Percentiles rank a stretch among this genome's conserved stretches.
These are phyloP conservation scores for Pterostichus madidus DNA, from an alignment of 2,888 invertebrate species.

Conservation along the genomic window DNA sequence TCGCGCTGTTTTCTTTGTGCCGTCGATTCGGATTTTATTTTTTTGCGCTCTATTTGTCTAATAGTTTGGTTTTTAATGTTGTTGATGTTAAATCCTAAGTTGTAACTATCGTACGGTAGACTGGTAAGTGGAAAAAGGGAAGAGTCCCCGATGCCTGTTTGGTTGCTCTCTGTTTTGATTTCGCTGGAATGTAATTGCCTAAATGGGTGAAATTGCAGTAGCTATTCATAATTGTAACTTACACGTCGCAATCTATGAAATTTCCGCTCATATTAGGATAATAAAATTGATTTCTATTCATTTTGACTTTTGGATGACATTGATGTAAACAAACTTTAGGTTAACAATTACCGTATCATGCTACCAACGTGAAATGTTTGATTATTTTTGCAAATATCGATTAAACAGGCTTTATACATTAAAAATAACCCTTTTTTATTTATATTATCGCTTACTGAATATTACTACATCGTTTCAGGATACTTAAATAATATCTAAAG, in stretches of 20 bases:
- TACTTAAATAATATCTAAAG: neutral
- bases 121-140: constrained; percentile 50
- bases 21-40: constrained; percentile 48
- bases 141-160: constrained; percentile 21
- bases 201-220: constrained; percentile 1
- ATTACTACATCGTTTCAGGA: too few species aligned
- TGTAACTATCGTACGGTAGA: constrained; percentile 53
- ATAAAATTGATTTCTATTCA: constrained; percentile 65
- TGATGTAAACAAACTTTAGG: constrained; percentile 63
- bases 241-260: constrained; percentile 63
- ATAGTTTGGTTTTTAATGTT: constrained; percentile 23
- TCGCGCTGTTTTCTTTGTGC: constrained; percentile 56
- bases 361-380: constrained; percentile 23
- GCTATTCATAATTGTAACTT: constrained; percentile 33
- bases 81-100: constrained; percentile 52
- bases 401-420: neutral
- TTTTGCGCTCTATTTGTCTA: constrained; percentile 9
- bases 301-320: constrained; percentile 57
- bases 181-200: constrained; percentile 48
- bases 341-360: constrained; percentile 2
- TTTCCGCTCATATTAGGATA: constrained; percentile 56
- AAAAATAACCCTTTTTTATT: too few species aligned
- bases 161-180: constrained; percentile 60
- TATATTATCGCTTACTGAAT: too few species aligned
- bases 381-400: neutral